Percentiles rank a stretch among this genome's conserved stretches.
Conservation (phyloP, 1,140 invertebrate genomes). For the Pollicipes pollicipes region DNA sequence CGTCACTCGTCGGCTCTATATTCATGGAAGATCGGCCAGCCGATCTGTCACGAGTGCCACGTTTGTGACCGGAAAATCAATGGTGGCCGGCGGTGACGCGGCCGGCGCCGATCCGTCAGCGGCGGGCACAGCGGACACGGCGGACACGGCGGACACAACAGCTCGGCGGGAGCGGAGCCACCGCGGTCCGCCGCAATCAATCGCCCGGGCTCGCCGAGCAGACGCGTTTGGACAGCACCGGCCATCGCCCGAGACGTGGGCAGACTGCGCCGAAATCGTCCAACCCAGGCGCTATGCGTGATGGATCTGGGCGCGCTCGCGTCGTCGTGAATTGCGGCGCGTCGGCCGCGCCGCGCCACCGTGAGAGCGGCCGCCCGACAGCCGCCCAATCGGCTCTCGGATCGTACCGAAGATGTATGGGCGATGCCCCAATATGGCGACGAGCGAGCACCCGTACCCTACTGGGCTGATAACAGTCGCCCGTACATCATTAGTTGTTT, state of each 20-base stretch:
- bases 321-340: too few species aligned
- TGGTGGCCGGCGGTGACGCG: neutral
- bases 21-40: neutral
- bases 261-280: neutral
- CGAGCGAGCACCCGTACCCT: neutral
- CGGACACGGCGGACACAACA: too few species aligned
- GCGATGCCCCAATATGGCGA: neutral
- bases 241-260: too few species aligned
- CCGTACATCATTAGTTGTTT: constrained; percentile 2
- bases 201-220: too few species aligned
- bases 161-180: too few species aligned
- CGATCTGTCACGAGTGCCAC: neutral
- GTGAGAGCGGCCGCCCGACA: neutral
- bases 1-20: neutral
- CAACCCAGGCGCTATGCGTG: too few species aligned
- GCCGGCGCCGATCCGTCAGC: neutral
- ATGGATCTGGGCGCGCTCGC: neutral
- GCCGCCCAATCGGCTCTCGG: neutral
- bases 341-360: neutral
- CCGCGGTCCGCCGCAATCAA: too few species aligned
- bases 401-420: neutral
- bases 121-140: neutral
- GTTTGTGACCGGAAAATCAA: neutral
- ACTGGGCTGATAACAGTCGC: neutral
- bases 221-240: too few species aligned